phyloP scores from a whole-genome alignment of 2,888 invertebrate species.

The Yponomeuta cagnagella region DNA sequence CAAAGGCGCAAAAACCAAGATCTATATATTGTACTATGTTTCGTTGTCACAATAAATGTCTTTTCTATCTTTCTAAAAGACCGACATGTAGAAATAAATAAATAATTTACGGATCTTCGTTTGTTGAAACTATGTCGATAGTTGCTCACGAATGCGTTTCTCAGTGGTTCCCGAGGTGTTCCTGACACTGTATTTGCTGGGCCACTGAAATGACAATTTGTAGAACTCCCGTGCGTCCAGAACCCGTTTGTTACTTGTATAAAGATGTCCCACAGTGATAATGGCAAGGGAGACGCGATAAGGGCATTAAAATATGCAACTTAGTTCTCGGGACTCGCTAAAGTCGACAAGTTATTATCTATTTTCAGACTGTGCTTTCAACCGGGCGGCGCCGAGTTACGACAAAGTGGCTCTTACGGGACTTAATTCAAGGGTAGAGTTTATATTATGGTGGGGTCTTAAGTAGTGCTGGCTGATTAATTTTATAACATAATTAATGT shows the following conservation, averaged over 20 bases:
- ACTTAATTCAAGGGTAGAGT: not conserved
- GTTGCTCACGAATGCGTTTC: not conserved
- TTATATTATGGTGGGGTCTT: not conserved
- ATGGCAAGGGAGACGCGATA: constrained; percentile 40
- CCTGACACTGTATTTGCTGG: not conserved
- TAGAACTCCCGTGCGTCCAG: constrained; percentile 28
- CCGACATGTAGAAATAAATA: too few relatives aligned
- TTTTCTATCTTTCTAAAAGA: too few relatives aligned
- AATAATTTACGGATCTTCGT: too few relatives aligned
- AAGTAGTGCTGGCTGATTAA: not conserved
- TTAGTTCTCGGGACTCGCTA: constrained; percentile 30
- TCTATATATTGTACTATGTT: too few relatives aligned
- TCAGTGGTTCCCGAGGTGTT: too few relatives aligned
- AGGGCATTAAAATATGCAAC: constrained; percentile 61
- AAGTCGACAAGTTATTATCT: not conserved
- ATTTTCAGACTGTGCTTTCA: not conserved
- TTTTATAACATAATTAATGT: not conserved
- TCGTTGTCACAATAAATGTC: too few relatives aligned
- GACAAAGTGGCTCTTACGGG: not conserved
- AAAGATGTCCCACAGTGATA: constrained; percentile 43
- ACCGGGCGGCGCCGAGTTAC: not conserved
- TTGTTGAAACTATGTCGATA: too few relatives aligned
- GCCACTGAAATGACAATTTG: constrained; percentile 16
- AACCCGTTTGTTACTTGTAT: constrained; percentile 16
- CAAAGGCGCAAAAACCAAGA: too few relatives aligned